These are phyloP conservation scores for Plutella xylostella DNA, from an alignment of 2,888 invertebrate genomes.

Conservation along the genomic window DNA sequence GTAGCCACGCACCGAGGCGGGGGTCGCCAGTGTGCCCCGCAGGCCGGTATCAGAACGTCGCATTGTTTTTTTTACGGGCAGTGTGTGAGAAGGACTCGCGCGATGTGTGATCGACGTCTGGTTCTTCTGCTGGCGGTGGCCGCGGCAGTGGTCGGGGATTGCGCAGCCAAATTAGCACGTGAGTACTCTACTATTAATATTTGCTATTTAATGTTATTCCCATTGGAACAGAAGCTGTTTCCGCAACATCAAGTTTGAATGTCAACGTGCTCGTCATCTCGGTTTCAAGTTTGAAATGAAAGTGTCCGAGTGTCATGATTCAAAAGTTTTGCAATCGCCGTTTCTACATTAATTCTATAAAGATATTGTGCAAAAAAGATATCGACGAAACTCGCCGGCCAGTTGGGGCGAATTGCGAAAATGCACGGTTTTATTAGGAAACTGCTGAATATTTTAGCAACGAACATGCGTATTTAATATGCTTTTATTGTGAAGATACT, in stretches of 20 bases:
- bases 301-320: no score
- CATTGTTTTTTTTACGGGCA: slow-evolving; percentile 20
- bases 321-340: no score
- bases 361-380: slow-evolving; percentile 4
- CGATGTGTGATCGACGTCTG: slow-evolving; percentile 49
- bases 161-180: slow-evolving; percentile 49
- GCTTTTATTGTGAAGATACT: no score
- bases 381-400: neutral
- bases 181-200: slow-evolving; percentile 31
- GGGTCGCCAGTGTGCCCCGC: slow-evolving; percentile 38
- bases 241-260: no score
- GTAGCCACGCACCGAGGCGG: slow-evolving; percentile 29
- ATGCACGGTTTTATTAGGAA: slow-evolving; percentile 1
- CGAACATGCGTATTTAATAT: no score
- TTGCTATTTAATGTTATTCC: no score
- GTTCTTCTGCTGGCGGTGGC: slow-evolving; percentile 35
- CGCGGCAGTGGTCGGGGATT: slow-evolving; percentile 31
- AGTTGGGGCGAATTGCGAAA: slow-evolving; percentile 4
- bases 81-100: slow-evolving; percentile 12
- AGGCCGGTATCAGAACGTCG: slow-evolving; percentile 27
- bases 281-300: no score
- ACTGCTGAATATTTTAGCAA: slow-evolving; percentile 4
- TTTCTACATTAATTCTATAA: neutral
- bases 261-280: no score
- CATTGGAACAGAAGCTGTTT: no score